Base-by-base conservation (phyloP, 2,797 vertebrate genomes). In the Pangasius larnaudii region DNA sequence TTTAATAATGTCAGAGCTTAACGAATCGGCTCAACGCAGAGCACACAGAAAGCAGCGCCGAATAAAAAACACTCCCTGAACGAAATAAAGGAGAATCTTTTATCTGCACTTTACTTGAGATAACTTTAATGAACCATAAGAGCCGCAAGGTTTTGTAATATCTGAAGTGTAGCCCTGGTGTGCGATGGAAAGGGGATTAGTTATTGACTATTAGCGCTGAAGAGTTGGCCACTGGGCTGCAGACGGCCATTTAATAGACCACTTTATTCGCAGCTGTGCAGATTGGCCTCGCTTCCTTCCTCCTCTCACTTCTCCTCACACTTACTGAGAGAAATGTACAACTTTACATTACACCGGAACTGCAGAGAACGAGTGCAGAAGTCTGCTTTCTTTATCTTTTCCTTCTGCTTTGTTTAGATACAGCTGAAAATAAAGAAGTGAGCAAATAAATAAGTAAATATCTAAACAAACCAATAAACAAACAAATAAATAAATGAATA, bases 261-360 rank as follows among this genome's bases (percentile, higher is more conserved):
- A 1, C 49, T 65, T 65, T 83, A 83, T 30, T 83, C 42, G 49
- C 27, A 83, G 59, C 81, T 65, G 81, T 83, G 81, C 39, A 63
- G 24, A 1, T n/a, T 49, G 61, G 80, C 36, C 16, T 82, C 13
- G 24, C 79, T 61, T 33, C 4, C 79, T 61, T 33, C 4, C 33
- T 13, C 10, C n/a, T 59, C 19, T 58, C 3, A 24, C 56, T 39
- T 11, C 24, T 59, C 36, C 30, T 78, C 75, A 51, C 75, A 30
- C 74, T 18, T n/a, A 9, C 49, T 16, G 46, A 56, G 75, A 74
- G 39, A 46, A 13, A 27, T 27, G 19, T 5, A 74, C 36, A 11
- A 74, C 39, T 13, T 24, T 46, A 5, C 39, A 5, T 30, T 24
- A 24, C 30, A 36, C 30, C 7, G 0, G 11, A 30, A 18, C 16